Evolutionary conservation across 2,797 vertebrate genomes (phyloP), one percentile per base, ranked within the genome.

Genomic region (Channallabes apus): DNA sequence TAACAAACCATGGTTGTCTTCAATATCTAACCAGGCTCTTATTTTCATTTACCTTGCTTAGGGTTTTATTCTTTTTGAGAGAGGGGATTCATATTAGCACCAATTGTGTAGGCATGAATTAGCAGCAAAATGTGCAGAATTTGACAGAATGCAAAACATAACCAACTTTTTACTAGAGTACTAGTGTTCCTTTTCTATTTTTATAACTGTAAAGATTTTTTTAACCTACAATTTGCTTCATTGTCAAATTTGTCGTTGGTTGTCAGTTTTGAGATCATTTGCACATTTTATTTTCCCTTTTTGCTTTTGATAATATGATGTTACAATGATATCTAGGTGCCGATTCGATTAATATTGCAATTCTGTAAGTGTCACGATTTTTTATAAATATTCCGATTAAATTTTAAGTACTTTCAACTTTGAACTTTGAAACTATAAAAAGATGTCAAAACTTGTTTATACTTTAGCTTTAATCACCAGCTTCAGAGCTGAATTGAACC

Each of bases 1-100:
- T n/a, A 7, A 65, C 61, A 80, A 80, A 80, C 61, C 38, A 38
- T n/a, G 32, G 22, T 61, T 79, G 77, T 79, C 14, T 79, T 62
- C 77, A 15, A 14, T 41, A n/a, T 17, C 12, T 38, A 79, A 62
- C 58, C 56, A 3, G 22, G 35, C 6, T 9, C 73, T 76, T 32
- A 12, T 76, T 76, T 32, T 22, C 3, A 1, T n/a, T 38, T 62
- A 61, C 20, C 58, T 62, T 78, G 20, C 9, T 22, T 24, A n/a
- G 32, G 15, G n/a, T 61, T 61, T 15, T 12, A 79, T 41, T 62
- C 22, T 79, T 62, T 59, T 41, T 79, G 20, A 8, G 12, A 38
- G 27, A 7, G 11, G 11, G 56, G 35, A 35, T 59, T 29, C 22
- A 24, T 17, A 17, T 54, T 29, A 75, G n/a, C 27, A 56, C 11